Evolutionary conservation across 2,797 vertebrate species (phyloP).

Genomic region (Urophycis tenuis): DNA sequence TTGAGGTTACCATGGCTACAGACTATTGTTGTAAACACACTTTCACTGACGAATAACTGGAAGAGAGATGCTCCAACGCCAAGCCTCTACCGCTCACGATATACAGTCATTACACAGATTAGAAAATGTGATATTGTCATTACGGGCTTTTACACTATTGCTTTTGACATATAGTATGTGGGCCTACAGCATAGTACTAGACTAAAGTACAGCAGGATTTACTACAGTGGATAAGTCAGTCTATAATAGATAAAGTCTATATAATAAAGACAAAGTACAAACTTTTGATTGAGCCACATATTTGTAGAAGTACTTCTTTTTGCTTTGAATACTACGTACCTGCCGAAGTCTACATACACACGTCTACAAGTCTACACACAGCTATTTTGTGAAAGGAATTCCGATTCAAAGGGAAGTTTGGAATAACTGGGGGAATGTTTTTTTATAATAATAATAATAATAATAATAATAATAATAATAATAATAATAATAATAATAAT

Average conservation of each 20-base stretch:
- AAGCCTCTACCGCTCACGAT: neutral
- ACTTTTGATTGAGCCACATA: neutral
- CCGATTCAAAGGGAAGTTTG: neutral
- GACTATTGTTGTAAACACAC: constrained; percentile 40
- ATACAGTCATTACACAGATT: neutral
- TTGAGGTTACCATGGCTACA: constrained; percentile 39
- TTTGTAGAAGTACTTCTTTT: neutral
- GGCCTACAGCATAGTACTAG: neutral
- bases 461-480: too few relatives aligned
- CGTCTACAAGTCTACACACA: neutral
- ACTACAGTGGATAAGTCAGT: neutral
- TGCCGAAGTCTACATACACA: neutral
- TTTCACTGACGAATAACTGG: neutral
- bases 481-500: too few relatives aligned
- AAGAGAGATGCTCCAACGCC: neutral
- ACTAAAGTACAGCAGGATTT: neutral
- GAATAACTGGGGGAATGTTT: too few relatives aligned
- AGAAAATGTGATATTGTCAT: neutral
- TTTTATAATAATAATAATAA: too few relatives aligned
- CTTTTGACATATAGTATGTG: neutral
- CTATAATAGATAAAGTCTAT: neutral
- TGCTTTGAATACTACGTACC: neutral
- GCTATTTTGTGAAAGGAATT: neutral
- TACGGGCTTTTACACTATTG: neutral
- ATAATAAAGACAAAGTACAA: neutral